Evolutionary conservation across 1,140 invertebrate genomes (phyloP).

Genomic region (Magallana angulata): DNA sequence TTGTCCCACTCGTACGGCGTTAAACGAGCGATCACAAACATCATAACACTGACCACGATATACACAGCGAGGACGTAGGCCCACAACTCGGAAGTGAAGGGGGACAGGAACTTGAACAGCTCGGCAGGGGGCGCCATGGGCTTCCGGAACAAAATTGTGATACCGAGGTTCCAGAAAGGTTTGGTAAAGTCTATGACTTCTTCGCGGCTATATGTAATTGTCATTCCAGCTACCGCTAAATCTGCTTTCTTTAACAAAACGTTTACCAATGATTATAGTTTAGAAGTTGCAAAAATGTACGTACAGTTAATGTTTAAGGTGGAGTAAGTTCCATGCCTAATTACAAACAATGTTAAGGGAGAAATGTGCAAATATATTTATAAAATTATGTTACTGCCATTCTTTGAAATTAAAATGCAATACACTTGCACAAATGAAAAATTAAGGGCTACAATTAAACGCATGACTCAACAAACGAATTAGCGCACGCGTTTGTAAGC

Average conservation of each 20-base stretch:
- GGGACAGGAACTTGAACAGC: conserved; percentile 14
- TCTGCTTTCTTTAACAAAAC: neutral
- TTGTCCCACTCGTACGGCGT: conserved; percentile 6
- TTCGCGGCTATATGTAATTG: neutral
- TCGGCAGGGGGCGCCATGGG: conserved; percentile 9
- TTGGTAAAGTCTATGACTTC: conserved; percentile 7
- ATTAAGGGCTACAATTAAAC: too few relatives aligned
- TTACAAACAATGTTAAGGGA: too few relatives aligned
- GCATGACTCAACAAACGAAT: too few relatives aligned
- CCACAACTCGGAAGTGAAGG: neutral
- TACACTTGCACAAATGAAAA: too few relatives aligned
- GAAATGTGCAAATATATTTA: too few relatives aligned
- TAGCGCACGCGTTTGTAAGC: too few relatives aligned
- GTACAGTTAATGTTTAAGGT: too few relatives aligned
- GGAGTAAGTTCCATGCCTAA: too few relatives aligned
- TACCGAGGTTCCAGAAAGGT: conserved; percentile 15
- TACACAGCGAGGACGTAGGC: conserved; percentile 7
- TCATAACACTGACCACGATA: conserved; percentile 18
- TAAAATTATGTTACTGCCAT: too few relatives aligned
- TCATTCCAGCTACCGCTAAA: conserved; percentile 9
- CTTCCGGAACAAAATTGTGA: neutral
- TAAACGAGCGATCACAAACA: neutral
- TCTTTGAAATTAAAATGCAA: too few relatives aligned
- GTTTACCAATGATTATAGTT: too few relatives aligned
- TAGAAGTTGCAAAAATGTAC: too few relatives aligned